Conservation (phyloP, 2,888 invertebrate species). For the Steinernema hermaphroditum region DNA sequence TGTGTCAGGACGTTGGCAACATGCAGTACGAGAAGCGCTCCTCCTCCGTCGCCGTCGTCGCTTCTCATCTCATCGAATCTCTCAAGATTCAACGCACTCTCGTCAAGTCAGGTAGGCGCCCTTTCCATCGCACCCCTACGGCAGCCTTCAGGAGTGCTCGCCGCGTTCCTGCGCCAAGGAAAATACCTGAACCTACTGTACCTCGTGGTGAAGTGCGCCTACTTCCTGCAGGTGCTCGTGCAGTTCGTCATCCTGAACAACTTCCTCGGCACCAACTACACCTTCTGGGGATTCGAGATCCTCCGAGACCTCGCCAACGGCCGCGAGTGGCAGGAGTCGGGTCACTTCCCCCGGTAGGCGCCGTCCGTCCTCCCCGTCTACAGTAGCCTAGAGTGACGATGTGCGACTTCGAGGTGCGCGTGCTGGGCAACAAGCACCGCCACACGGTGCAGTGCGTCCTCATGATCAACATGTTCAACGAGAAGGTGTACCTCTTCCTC, state of each 20-base stretch:
- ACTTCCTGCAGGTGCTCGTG: conserved; percentile 62
- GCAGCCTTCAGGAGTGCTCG: conserved; percentile 61
- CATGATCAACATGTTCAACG: conserved; percentile 66
- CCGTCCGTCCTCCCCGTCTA: too few species aligned
- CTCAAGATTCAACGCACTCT: conserved; percentile 69
- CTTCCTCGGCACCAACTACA: conserved; percentile 66
- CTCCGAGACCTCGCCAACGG: conserved; percentile 64
- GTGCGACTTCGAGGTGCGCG: conserved; percentile 68
- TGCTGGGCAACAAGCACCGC: conserved; percentile 69
- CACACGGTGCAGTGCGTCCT: conserved; percentile 67
- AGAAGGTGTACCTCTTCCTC: conserved; percentile 68
- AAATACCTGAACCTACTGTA: conserved; percentile 65
- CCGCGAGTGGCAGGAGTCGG: conserved; percentile 66
- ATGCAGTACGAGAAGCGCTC: conserved; percentile 67
- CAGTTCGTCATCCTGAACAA: conserved; percentile 67
- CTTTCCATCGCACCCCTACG: too few species aligned
- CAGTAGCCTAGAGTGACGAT: conserved; percentile 68
- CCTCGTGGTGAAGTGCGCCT: conserved; percentile 57
- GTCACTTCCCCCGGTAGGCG: conserved; percentile 65
- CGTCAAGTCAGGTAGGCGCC: conserved; percentile 41
- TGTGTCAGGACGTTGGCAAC: conserved; percentile 69
- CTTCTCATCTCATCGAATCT: conserved; percentile 69
- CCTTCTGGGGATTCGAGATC: conserved; percentile 67
- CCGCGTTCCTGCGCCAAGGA: conserved; percentile 61
- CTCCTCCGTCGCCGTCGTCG: conserved; percentile 68